Base-by-base conservation (phyloP, 2,113 vertebrate genomes). In the Gymnogyps californianus region DNA sequence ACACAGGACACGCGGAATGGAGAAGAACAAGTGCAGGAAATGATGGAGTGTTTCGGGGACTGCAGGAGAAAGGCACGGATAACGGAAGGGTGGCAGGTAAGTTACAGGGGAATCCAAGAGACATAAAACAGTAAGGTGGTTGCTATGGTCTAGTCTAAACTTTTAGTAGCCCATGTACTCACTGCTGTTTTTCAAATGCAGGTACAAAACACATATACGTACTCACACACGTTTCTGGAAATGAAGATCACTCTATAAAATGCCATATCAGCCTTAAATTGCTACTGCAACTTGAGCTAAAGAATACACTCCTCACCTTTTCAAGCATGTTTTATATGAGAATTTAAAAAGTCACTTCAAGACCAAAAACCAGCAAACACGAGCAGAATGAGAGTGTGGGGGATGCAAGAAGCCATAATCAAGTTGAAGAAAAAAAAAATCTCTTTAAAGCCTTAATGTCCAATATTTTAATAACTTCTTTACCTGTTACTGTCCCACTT, bases 401-500 rank as follows among this genome's bases (percentile, higher is more conserved):
- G 2, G 2, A 11, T 61, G 15, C 32, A 83, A 65, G 21, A 66
- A 69, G 5, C 32, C 49, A 38, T 26, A 13, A 78, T 7, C 19
- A 59, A 58, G 40, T 3, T 62, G 17, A 15, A 71, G 74, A 58
- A 58, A n/a, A 40, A 47, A 31, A 13, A 11, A 5, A 58, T 3
- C 12, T 57, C 42, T 62, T 62, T 54, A 82, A 75, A 75, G 25
- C 10, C 51, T 18, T 38, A 42, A 69, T 6, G 4, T 31, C 14
- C 29, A 87, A 29, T 9, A 64, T 34, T 70, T 55, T 16, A n/a
- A 7, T 32, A 55, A 32, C 42, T 42, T 67, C 25, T 69, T 85
- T 98, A 98, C 98, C 98, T 98, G 94, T 96, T 80, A 82, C 88
- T 77, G 67, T 82, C 31, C 67, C 28, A 19, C 85, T 88, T 93